These are phyloP conservation scores for Macroglossus sobrinus DNA, from an alignment of 2,113 vertebrate genomes.

Conservation along the genomic window DNA sequence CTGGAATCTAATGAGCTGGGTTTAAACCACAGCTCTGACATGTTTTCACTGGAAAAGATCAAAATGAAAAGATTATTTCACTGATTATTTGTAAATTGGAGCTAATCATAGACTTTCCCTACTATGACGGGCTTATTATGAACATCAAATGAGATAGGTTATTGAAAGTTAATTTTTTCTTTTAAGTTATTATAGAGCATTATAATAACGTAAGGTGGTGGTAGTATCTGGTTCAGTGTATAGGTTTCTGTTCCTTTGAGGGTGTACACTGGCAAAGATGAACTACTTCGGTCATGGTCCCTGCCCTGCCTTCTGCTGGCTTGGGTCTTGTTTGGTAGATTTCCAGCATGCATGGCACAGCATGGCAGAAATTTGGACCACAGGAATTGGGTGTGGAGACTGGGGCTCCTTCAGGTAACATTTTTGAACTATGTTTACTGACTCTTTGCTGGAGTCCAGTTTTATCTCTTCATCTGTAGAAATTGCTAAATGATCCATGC, in stretches of 20 bases:
- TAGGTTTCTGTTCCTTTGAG: background rate
- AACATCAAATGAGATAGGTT: background rate
- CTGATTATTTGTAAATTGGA: background rate
- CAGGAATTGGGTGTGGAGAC: background rate
- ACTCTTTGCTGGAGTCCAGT: background rate
- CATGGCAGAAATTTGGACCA: background rate
- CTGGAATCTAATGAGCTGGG: background rate
- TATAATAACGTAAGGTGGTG: background rate
- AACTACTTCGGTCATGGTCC: background rate
- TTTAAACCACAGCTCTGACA: background rate
- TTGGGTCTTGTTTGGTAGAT: background rate
- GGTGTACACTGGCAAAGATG: background rate
- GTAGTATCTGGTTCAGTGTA: background rate
- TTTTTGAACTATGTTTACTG: background rate
- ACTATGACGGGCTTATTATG: background rate
- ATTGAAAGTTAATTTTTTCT: background rate
- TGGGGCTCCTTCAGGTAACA: background rate
- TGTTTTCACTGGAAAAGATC: background rate
- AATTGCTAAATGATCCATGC: background rate
- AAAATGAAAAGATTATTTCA: background rate
- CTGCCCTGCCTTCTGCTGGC: background rate
- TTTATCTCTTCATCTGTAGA: background rate
- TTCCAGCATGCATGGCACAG: background rate
- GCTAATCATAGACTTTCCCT: background rate
- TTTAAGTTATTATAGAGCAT: background rate